Evolutionary conservation across 2,888 invertebrate genomes (phyloP).

Genomic region (Digitonthophagus gazella): DNA sequence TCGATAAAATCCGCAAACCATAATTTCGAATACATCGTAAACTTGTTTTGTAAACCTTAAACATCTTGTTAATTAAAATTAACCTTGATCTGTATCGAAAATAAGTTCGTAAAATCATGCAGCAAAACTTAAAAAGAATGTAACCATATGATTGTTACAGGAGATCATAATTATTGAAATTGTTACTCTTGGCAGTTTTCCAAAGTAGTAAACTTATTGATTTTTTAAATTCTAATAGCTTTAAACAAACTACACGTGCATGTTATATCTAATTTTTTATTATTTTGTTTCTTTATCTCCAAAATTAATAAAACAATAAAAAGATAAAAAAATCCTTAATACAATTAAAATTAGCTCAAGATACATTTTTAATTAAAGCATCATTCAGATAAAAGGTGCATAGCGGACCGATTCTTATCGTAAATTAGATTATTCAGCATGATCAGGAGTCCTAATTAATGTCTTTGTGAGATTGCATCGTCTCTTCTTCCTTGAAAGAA

Average conservation of each 20-base stretch:
- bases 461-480: not conserved
- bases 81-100: not conserved
- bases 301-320: not conserved
- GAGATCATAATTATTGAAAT: not conserved
- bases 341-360: not conserved
- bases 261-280: too few species aligned
- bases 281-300: too few species aligned
- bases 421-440: not conserved
- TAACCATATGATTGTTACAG: too few species aligned
- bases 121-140: not conserved
- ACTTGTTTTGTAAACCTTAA: not conserved
- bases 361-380: not conserved
- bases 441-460: not conserved
- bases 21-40: not conserved
- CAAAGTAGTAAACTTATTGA: not conserved
- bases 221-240: too few species aligned
- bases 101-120: not conserved
- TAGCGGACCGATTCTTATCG: too few species aligned
- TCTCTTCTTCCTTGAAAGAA: too few species aligned
- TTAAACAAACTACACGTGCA: too few species aligned
- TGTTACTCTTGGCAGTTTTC: not conserved
- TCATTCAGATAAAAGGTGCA: too few species aligned
- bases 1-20: not conserved
- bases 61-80: not conserved
- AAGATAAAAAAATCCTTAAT: not conserved